Conservation (phyloP, 2,113 vertebrate species). For the Chlorodrepanis virens region DNA sequence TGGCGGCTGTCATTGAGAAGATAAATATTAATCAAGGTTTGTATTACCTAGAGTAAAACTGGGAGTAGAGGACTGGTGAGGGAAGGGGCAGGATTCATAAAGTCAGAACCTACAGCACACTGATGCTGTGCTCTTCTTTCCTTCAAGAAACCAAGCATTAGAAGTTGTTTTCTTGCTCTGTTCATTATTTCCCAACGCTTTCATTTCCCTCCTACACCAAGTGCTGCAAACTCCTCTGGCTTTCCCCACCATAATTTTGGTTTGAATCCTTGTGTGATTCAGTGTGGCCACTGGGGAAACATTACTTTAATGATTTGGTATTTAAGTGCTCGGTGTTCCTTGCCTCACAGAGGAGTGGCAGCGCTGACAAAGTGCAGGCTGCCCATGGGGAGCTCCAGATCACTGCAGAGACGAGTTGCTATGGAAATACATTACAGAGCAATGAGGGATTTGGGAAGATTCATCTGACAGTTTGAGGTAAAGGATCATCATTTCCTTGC, state of each 20-base stretch:
- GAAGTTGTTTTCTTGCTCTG: background rate
- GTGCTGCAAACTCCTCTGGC: background rate
- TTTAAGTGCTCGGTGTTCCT: constrained; percentile 41
- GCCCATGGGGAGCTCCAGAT: constrained; percentile 25
- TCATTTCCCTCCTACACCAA: background rate
- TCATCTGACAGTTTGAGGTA: constrained; percentile 52
- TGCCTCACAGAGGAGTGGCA: constrained; percentile 26
- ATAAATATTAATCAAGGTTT: background rate
- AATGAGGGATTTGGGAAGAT: constrained; percentile 45
- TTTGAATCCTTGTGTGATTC: background rate
- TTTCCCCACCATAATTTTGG: background rate
- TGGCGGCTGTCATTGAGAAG: background rate
- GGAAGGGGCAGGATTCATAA: background rate
- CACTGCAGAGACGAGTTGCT: constrained; percentile 40
- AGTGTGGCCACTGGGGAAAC: background rate
- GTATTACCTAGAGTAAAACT: background rate
- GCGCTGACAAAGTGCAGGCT: constrained; percentile 12
- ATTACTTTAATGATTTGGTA: constrained; percentile 54
- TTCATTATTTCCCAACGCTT: background rate
- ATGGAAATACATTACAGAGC: constrained; percentile 29
- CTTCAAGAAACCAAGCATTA: background rate
- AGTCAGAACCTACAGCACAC: background rate
- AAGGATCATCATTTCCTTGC: constrained; percentile 39
- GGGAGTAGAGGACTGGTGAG: background rate
- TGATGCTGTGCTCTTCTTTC: background rate